A percentile compares a stretch with the other conserved stretches of the same genome.
Conservation (phyloP, 2,888 invertebrate species). For the Azorinus chamasolen region DNA sequence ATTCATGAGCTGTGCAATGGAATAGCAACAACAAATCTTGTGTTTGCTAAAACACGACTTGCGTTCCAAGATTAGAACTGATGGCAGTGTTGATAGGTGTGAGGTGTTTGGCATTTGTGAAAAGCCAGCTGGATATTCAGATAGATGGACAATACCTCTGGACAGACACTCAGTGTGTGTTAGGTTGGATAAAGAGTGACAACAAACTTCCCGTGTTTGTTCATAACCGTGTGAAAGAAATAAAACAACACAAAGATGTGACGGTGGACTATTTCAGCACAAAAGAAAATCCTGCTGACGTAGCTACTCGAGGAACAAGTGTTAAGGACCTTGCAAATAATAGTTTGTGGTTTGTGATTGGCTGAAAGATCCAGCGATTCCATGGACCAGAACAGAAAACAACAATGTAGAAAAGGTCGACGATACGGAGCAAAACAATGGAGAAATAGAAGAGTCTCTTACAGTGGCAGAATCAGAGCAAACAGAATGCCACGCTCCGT, state of each 20-base stretch:
- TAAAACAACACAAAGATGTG: background rate
- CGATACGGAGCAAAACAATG: too few relatives aligned
- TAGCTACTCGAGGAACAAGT: too few relatives aligned
- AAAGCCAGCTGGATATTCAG: background rate
- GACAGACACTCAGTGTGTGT: constrained; percentile 13
- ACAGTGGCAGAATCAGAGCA: too few relatives aligned
- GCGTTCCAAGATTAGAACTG: constrained; percentile 3
- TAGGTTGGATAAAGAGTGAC: constrained; percentile 7
- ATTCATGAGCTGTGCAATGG: too few relatives aligned
- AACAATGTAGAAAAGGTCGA: background rate
- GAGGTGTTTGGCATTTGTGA: background rate
- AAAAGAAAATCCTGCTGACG: constrained; percentile 17
- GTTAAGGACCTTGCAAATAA: background rate
- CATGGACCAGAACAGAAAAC: constrained; percentile 17
- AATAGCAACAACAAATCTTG: too few relatives aligned
- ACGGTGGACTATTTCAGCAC: constrained; percentile 8
- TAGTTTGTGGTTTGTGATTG: constrained; percentile 10
- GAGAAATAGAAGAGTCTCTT: background rate
- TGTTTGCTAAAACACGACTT: too few relatives aligned
- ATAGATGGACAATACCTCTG: background rate
- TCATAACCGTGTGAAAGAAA: constrained; percentile 27
- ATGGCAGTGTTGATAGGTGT: constrained; percentile 7
- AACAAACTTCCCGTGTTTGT: constrained; percentile 17
- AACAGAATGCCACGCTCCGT: background rate
- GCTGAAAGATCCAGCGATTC: too few relatives aligned